Evolutionary conservation across 2,797 vertebrate species (phyloP), one percentile per base, ranked within the genome.

Genomic region (Nothura maculosa): DNA sequence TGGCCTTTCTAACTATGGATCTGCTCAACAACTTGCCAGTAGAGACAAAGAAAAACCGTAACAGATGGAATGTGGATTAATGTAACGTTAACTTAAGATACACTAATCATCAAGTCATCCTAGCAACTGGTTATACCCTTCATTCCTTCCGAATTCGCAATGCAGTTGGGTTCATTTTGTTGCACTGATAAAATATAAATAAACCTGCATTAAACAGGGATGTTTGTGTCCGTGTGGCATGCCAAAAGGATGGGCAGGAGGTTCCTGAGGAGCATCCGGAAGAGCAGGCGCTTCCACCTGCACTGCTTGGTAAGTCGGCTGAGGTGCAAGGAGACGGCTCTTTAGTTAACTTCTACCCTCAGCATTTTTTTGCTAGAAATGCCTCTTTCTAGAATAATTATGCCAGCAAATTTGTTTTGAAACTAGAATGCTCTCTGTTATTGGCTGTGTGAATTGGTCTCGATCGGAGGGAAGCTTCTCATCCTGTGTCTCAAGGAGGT

Each of bases 221-320:
- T 99, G 98, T 97, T 99, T 87, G 97, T 97, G 88, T 98, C 98
- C 7, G 97, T 98, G 93, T 99, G 98, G 98, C 97, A 90, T 90
- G 98, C 98, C 82, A 98, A 98, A 92, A 98, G 98, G 97, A 98
- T 98, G 98, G 98, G 98, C 81, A 97, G 98, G 87, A 98, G 98
- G 91, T 98, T 99, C 92, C 98, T 98, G 97, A 98, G 97, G 92
- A 98, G 98, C 73, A 97, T 99, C 82, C 72, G 97, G 96, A 98
- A 98, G 92, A 98, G 97, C 96, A 98, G 98, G 94, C 95, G 97
- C 73, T 98, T 98, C 45, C 77, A 57, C 89, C 91, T 96, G 74
- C 84, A 72, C 96, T 97, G 98, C 90, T 97, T 98, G 98, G 98
- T 99, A 98, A 97, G 98, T 98, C 88, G 72, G 67, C 52, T 74